Evolutionary conservation across 2,888 invertebrate genomes (phyloP), one percentile per base, ranked within the genome.

Genomic region (Hecatera dysodea): DNA sequence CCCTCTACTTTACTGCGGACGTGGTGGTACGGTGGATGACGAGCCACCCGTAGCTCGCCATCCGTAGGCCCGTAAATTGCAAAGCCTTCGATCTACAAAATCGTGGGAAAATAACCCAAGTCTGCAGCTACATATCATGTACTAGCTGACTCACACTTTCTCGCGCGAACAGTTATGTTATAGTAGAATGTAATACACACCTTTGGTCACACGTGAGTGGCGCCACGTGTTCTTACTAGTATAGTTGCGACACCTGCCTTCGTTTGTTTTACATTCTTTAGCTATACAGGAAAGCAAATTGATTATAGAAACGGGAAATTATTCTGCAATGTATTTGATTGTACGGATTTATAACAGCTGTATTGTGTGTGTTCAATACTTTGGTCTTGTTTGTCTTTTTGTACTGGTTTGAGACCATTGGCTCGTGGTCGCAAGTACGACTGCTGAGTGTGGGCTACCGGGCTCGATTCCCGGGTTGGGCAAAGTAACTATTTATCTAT

Each of bases 91-190:
- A 24, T n/a, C 19, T 22, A 33, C n/a, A 66, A 48, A 48, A 7
- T 24, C 72, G 77, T 72, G 77, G 44, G 71, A 53, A 70, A 57
- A 15, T 70, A 33, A 46, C 22, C 27, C 24, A 39, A 48, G 19
- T 68, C 15, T 19, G 5, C 52, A 57, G 5, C 1, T 39, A 3
- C 15, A 50, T n/a, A n/a, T n/a, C n/a, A 44, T 77, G 22, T 55
- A 7, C 59, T 46, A 22, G 36, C 56, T 78, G 82, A 82, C 19
- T 81, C 78, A 81, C 12, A 64, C 82, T 80, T 81, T 81, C 78
- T 24, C 48, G 69, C 71, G 69, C 59, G 70, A 68, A 56, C 55
- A 53, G 53, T 61, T 67, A 62, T 62, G 60, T 12, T 50, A 48
- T 66, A 59, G 53, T 53, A 64, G 59, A 59, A 33, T 60, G 56